Evolutionary conservation across 2,888 invertebrate species (phyloP).

Genomic region (Drosophila macrospina): DNA sequence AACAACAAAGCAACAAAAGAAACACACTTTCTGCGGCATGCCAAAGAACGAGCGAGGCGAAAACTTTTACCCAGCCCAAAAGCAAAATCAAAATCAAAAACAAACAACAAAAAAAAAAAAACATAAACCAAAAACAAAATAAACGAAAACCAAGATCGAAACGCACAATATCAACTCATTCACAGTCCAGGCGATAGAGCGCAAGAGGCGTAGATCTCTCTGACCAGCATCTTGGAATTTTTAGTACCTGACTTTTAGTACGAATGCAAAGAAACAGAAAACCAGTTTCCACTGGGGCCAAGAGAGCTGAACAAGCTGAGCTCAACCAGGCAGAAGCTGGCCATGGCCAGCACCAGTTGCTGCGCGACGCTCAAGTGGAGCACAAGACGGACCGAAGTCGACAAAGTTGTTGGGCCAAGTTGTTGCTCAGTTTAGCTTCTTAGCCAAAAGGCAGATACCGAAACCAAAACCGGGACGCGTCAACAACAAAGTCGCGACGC

Average conservation of each 20-base stretch:
- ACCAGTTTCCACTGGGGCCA: conserved; percentile 45
- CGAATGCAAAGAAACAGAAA: conserved; percentile 11
- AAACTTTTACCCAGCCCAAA: conserved; percentile 74
- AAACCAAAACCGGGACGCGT: conserved; percentile 39
- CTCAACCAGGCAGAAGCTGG: conserved; percentile 29
- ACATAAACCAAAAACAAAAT: conserved; percentile 30
- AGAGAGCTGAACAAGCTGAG: conserved; percentile 22
- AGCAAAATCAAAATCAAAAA: conserved; percentile 22
- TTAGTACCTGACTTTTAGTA: conserved; percentile 63
- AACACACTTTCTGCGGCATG: conserved; percentile 75
- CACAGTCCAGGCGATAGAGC: conserved; percentile 45
- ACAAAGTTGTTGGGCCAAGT: conserved; percentile 6
- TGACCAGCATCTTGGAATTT: conserved; percentile 60
- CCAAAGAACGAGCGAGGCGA: conserved; percentile 60
- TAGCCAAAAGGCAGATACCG: conserved; percentile 24
- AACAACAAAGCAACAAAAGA: conserved; percentile 15
- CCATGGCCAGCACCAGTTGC: conserved; percentile 64
- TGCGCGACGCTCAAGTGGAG: conserved; percentile 76
- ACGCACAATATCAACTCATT: conserved; percentile 71
- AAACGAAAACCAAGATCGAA: conserved; percentile 42
- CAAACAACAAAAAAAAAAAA: conserved; percentile 29
- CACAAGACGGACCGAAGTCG: conserved; percentile 45
- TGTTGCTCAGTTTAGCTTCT: not conserved
- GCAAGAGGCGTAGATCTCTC: not conserved
- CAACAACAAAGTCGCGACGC: conserved; percentile 38